These are phyloP conservation scores for Bombus balteatus DNA, from an alignment of 1,140 invertebrate species.

Conservation along the genomic window DNA sequence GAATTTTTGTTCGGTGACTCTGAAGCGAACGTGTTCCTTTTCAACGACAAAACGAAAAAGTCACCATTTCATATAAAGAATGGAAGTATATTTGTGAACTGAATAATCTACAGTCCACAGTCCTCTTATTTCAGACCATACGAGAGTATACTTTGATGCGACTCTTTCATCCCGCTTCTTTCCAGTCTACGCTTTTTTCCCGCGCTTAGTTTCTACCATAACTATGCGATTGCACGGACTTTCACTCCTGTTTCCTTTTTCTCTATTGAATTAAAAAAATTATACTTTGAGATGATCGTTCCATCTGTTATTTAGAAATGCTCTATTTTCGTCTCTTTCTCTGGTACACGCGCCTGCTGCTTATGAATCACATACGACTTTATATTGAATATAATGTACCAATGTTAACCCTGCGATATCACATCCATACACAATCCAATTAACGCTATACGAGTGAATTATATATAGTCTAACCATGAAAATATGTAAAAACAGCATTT, in stretches of 20 bases:
- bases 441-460: background rate
- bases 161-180: constrained; percentile 4
- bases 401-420: background rate
- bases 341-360: background rate
- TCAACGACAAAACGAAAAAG: constrained; percentile 9
- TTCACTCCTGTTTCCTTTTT: constrained; percentile 24
- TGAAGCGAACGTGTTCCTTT: constrained; percentile 9
- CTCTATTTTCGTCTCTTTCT: background rate
- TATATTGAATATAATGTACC: background rate
- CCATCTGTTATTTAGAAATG: background rate
- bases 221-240: background rate
- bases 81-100: background rate
- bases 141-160: constrained; percentile 5
- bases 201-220: constrained; percentile 13
- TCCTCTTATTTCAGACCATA: background rate
- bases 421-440: background rate
- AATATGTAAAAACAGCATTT: background rate
- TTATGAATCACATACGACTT: background rate
- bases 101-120: constrained; percentile 1
- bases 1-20: background rate
- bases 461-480: background rate
- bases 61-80: constrained; percentile 5
- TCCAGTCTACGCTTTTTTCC: constrained; percentile 14
- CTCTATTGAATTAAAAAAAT: constrained; percentile 1
- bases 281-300: background rate